Conservation (phyloP, 2,113 vertebrate species). For the Phrynocephalus versicolor region DNA sequence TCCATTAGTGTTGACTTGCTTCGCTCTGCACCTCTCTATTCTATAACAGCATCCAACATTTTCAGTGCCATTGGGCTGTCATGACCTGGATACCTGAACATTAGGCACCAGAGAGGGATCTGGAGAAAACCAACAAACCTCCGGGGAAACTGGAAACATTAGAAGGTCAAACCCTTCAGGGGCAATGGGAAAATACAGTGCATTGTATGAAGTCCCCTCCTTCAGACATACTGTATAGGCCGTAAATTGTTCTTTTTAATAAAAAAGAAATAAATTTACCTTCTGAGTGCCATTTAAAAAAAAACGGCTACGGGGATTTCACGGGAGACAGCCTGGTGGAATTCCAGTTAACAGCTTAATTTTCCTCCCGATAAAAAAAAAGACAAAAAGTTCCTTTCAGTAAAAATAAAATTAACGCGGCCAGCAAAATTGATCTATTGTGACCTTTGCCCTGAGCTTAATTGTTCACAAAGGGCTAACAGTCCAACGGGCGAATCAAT, state of each 20-base stretch:
- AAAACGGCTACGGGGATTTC: conserved; percentile 56
- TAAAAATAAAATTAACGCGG: conserved; percentile 74
- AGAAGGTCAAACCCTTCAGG: conserved; percentile 30
- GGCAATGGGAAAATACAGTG: conserved; percentile 49
- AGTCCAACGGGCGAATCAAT: conserved; percentile 66
- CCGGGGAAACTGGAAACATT: neutral
- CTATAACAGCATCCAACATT: neutral
- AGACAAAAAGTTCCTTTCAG: conserved; percentile 74
- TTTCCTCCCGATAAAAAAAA: conserved; percentile 72
- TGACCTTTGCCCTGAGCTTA: conserved; percentile 67
- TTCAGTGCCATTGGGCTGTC: neutral
- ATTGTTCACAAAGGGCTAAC: conserved; percentile 75
- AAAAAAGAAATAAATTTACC: conserved; percentile 73
- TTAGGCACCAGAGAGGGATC: neutral
- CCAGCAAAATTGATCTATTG: conserved; percentile 68
- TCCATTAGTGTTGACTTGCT: neutral
- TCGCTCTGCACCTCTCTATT: neutral
- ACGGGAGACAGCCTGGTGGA: conserved; percentile 67
- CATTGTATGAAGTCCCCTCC: conserved; percentile 36
- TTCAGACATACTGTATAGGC: conserved; percentile 62
- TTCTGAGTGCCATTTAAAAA: conserved; percentile 55
- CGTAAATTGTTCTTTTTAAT: conserved; percentile 73
- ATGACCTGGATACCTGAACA: accelerated
- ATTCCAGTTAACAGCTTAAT: conserved; percentile 74
- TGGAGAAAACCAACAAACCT: conserved; percentile 4